These are phyloP conservation scores for Mionectes macconnelli DNA, from an alignment of 2,113 vertebrate species.

Conservation along the genomic window DNA sequence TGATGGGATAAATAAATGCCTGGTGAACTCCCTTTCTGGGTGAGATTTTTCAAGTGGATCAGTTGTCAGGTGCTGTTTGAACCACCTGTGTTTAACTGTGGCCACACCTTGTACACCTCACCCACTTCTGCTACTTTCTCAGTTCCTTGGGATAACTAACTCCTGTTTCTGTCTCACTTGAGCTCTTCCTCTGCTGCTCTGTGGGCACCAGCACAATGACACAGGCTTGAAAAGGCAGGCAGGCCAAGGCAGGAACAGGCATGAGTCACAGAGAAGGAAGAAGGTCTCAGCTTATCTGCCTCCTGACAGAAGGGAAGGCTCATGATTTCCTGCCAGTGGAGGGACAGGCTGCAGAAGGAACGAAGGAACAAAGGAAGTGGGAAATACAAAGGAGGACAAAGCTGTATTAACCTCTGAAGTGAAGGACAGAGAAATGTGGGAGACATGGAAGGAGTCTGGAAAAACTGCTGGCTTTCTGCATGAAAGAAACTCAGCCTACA, in stretches of 20 bases:
- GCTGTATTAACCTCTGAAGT: neutral
- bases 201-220: neutral
- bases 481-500: neutral
- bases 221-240: neutral
- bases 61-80: neutral
- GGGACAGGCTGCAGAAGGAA: neutral
- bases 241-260: neutral
- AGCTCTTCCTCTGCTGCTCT: neutral
- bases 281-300: neutral
- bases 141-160: neutral
- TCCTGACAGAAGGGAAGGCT: neutral
- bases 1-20: neutral
- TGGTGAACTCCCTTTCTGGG: neutral
- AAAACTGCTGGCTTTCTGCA: neutral
- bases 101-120: neutral
- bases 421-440: neutral
- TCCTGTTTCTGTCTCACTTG: rapidly evolving
- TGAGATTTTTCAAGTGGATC: neutral
- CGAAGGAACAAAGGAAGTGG: neutral
- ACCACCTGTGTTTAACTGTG: neutral
- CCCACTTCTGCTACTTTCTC: neutral
- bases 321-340: neutral
- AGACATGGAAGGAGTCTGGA: neutral
- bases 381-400: neutral
- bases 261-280: neutral